Evolutionary conservation across 2,113 vertebrate genomes (phyloP), one percentile per base, ranked within the genome.

Genomic region (Anser cygnoides): DNA sequence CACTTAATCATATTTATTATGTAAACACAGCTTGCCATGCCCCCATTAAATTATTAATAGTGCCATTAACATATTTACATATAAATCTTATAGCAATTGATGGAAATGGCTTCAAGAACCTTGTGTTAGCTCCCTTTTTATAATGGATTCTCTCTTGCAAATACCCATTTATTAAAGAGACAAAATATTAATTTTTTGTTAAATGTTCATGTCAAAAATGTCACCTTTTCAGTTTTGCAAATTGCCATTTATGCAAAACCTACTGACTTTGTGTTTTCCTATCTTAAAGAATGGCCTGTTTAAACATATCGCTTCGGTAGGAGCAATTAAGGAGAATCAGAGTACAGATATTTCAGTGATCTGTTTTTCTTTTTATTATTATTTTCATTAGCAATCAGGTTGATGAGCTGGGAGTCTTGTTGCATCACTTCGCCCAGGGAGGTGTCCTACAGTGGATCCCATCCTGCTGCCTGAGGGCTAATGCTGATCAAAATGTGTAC

Each of bases 1-100:
- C 97, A 96, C 97, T 97, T 97, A 97, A 97, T 97, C 97, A 97
- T 97, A 97, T 97, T 97, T 97, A 97, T 97, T 97, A 97, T 97
- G 97, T 97, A 97, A 97, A 97, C 97, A 97, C 96, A 95, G 97
- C 95, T 97, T 97, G 97, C 92, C 97, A 88, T 97, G 97, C 92
- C 97, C 97, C 96, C 95, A 95, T 96, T 97, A 97, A 97, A 97
- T 97, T 97, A 97, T 97, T 97, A 97, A 97, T 96, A 96, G 94
- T 96, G 84, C 97, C 91, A 97, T 97, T 97, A 97, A 96, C 97
- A 96, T 97, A 97, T 97, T 97, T 97, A 97, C 97, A 97, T 97
- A 97, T 97, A 97, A 97, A 97, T 97, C 97, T 97, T 95, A 97
- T n/a, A 83, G 97, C 95, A 96, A 78, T 94, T 96, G 97, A 97